These are phyloP conservation scores for Tretioscincus oriximinensis DNA, from an alignment of 2,113 vertebrate species.

Conservation along the genomic window DNA sequence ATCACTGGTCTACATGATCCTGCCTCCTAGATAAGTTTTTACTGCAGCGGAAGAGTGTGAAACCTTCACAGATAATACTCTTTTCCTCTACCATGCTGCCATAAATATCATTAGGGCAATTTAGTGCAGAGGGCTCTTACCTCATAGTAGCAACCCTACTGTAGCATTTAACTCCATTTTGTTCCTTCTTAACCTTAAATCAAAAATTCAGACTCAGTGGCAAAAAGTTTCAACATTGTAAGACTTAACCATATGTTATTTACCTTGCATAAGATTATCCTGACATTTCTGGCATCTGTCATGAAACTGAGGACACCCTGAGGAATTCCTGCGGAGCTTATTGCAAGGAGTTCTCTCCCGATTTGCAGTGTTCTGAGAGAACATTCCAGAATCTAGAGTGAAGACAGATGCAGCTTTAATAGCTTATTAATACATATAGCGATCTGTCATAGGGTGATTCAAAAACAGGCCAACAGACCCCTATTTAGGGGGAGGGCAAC, in stretches of 20 bases:
- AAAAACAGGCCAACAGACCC: no score
- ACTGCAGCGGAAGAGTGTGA: no score
- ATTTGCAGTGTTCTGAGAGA: conserved; percentile 48
- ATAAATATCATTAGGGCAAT: no score
- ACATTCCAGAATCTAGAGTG: conserved; percentile 56
- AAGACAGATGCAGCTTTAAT: conserved; percentile 26
- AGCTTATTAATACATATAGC: neutral
- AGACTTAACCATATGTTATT: conserved; percentile 34
- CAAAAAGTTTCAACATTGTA: neutral
- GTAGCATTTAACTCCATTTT: conserved; percentile 17
- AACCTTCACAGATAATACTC: no score
- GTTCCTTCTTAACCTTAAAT: neutral
- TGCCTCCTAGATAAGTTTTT: no score
- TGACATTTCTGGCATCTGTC: conserved; percentile 84
- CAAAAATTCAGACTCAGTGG: neutral
- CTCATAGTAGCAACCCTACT: neutral
- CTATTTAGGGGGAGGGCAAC: no score
- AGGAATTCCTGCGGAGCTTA: conserved; percentile 78
- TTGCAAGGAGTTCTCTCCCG: conserved; percentile 70
- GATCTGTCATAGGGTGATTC: neutral
- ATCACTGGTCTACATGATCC: no score
- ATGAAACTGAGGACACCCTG: conserved; percentile 83
- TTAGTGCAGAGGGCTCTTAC: no score
- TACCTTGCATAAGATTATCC: conserved; percentile 80
- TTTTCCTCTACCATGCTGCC: no score